Evolutionary conservation across 2,113 vertebrate species (phyloP), one percentile per base, ranked within the genome.

Genomic region (Buteo buteo): DNA sequence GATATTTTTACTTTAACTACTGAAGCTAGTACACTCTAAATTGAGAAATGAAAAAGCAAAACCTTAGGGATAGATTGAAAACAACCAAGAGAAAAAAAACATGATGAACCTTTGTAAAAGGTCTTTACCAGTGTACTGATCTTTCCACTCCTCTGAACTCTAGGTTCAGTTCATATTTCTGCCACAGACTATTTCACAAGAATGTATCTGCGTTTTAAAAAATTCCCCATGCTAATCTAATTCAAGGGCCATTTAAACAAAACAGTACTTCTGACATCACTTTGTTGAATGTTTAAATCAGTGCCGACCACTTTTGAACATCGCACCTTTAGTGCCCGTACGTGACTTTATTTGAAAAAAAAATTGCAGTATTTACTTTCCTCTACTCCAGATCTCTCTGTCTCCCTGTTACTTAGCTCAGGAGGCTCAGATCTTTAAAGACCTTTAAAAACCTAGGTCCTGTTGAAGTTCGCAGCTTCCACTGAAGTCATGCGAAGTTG

Each of bases 81-180:
- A 61, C 20, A n/a, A 16, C 7, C 8, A n/a, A 50, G 67, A 58
- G 28, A 20, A 73, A 38, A 38, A 29, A 50, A 42, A 2, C 0
- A 7, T 0, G 1, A 79, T 0, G 1, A 64, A 38, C 8, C 21
- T 36, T 50, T 26, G 18, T 77, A 32, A 55, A 83, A 71, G 3
- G 2, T 67, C 19, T 66, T 82, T 55, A 55, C 26, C 8, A n/a
- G 21, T 28, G 49, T 31, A 28, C 20, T 44, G 71, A 49, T 86
- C 19, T 72, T 86, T 72, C 40, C 20, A 25, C 12, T 83, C 29
- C 28, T 58, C 80, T 22, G 57, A 47, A 16, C 9, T 44, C 32
- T 24, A 42, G 5, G 24, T 58, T 86, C 25, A 34, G 13, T n/a
- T 87, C 29, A 19, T 67, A n/a, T 82, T 90, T 94, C 52, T 79